Evolutionary conservation across 2,113 vertebrate genomes (phyloP).

Genomic region (Oreochromis tanganicae): DNA sequence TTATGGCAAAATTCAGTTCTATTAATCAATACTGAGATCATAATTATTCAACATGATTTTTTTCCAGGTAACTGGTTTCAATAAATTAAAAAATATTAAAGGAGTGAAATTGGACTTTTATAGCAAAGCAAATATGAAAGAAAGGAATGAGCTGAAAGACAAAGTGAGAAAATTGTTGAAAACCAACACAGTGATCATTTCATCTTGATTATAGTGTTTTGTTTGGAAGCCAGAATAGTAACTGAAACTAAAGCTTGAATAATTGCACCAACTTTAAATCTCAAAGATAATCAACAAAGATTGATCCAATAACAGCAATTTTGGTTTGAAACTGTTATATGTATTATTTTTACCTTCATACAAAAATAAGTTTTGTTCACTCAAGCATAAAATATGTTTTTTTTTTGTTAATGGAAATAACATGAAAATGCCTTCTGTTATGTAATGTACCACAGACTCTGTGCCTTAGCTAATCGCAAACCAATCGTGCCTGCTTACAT

Average conservation of each 20-base stretch:
- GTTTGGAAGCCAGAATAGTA: neutral
- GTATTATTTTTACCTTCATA: neutral
- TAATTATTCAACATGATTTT: neutral
- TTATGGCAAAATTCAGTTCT: neutral
- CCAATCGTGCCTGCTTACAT: neutral
- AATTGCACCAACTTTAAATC: neutral
- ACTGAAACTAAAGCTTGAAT: neutral
- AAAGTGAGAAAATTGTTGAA: neutral
- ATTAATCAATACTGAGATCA: neutral
- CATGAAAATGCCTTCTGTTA: neutral
- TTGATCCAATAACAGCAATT: neutral
- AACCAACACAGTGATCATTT: neutral
- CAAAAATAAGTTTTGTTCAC: neutral
- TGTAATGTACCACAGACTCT: neutral
- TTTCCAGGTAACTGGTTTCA: neutral
- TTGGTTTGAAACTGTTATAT: neutral
- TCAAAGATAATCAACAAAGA: neutral
- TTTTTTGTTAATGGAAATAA: neutral
- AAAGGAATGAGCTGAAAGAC: neutral
- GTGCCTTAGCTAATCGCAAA: neutral
- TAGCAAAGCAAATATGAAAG: neutral
- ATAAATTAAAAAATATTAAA: neutral
- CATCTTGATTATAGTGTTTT: neutral
- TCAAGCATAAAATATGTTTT: neutral
- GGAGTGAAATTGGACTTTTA: neutral